Evolutionary conservation across 2,113 vertebrate species (phyloP), one percentile per base, ranked within the genome.

Genomic region (Zosterops japonicus): DNA sequence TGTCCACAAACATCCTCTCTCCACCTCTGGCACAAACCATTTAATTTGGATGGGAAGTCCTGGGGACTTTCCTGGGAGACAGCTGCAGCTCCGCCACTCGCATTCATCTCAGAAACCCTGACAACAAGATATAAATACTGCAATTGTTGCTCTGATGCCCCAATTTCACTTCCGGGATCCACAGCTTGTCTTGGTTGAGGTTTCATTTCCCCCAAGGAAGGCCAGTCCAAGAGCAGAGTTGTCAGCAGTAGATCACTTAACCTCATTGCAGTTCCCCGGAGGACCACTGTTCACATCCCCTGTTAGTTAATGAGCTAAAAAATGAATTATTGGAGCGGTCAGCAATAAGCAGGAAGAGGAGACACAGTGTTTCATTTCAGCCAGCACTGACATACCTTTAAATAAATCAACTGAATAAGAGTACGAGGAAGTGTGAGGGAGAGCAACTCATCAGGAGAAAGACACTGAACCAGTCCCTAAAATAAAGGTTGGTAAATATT

Each of bases 271-370:
- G 91, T 80, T 91, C 97, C 98, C 97, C 0, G 22, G 97, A 97
- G 98, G 96, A 96, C 96, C 85, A 91, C 97, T 94, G 97, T 87
- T 97, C 98, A 96, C 95, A 95, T 97, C 92, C 97, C 95, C 98
- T 42, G 95, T 97, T 97, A 97, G 97, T 97, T 98, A 98, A 98
- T 98, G 98, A 98, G 97, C 97, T 98, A 98, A 97, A 95, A 97
- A 98, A 98, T 98, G 98, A 98, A 96, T 98, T 98, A 98, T 97
- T 97, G 96, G 97, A 90, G 36, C 10, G 77, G 97, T 97, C 63
- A 92, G 96, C 96, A 94, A 93, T 94, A 96, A 95, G 98, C 97
- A 97, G 96, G 88, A 93, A 97, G 96, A 97, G 96, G 96, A 93
- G 96, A 89, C 93, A 90, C 60, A 23, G 95, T 78, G 89, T 70